Base-by-base conservation (phyloP, 2,888 invertebrate species). In the Bellardia bayeri region DNA sequence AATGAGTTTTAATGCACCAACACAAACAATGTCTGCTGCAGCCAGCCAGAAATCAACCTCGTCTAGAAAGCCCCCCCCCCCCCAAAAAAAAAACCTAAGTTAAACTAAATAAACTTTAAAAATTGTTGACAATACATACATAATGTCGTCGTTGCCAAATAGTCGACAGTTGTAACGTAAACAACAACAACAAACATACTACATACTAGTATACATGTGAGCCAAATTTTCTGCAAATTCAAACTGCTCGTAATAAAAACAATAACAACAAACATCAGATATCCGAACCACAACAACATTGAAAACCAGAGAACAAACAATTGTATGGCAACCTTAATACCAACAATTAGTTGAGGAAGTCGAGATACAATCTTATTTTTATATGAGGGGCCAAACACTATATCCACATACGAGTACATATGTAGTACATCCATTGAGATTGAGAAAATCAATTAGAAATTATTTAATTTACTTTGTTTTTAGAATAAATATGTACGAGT, bases 121-220 rank as follows among this genome's bases (percentile, higher is more conserved):
- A 87, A 84, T 84, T 74, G 76, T 87, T 84, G 84, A 81, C 87
- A 87, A 87, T 63, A 64, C 68, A 75, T 78, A 81, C 68, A 75
- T 78, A 81, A 80, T 80, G 71, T 81, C 33, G 81, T 61, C 71
- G 75, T 76, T 87, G 76, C 76, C 83, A 83, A 83, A 83, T 76
- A 72, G 81, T 72, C 81, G 72, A 78, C 86, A 72, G 66, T 87
- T 72, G n/a, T 14, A 87, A 83, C 33, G 51, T 83, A 76, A 87
- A 81, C 80, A 71, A 79, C 80, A 71, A 79, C 68, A 66, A 37
- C 51, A 7, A 16, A 45, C n/a, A 37, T 64, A 2, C 9, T n/a
- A 13, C 13, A 7, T 49, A 61, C 30, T 2, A 23, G 1, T 23
- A n/a, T 11, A 11, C 72, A 74, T 82, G 66, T 23, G 74, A 68